Evolutionary conservation across 2,113 vertebrate species (phyloP).

Genomic region (Prinia subflava): DNA sequence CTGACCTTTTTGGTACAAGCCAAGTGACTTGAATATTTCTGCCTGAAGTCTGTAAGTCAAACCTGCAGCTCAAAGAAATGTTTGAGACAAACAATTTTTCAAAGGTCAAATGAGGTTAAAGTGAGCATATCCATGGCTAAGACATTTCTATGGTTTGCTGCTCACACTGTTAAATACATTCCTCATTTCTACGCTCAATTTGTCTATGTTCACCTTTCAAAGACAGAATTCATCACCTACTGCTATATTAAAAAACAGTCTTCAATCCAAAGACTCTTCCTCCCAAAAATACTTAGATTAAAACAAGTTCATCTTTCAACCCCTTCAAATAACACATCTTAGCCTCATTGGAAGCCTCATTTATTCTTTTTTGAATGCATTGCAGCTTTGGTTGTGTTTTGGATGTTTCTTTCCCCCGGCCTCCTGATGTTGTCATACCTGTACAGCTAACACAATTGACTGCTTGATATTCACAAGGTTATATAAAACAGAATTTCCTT

Average conservation of each 20-base stretch:
- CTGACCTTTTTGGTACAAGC: background rate
- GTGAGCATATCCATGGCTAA: background rate
- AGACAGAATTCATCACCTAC: background rate
- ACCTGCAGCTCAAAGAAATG: background rate
- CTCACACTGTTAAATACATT: background rate
- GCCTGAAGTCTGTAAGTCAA: background rate
- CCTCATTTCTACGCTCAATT: background rate
- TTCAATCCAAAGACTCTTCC: background rate
- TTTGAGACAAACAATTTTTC: background rate
- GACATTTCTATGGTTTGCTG: background rate
- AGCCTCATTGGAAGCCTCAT: background rate
- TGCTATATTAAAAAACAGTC: background rate
- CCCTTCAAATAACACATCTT: background rate
- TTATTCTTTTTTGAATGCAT: background rate
- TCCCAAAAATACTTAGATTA: background rate
- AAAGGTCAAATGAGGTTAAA: background rate
- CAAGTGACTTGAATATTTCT: background rate
- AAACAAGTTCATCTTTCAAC: background rate
- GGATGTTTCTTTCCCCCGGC: rapidly evolving
- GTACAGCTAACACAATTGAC: background rate
- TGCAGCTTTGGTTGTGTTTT: background rate
- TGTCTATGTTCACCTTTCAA: background rate
- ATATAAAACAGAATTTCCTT: background rate
- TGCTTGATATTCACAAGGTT: background rate
- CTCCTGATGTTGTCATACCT: background rate